Evolutionary conservation across 2,113 vertebrate species (phyloP).

Genomic region (Cololabis saira): DNA sequence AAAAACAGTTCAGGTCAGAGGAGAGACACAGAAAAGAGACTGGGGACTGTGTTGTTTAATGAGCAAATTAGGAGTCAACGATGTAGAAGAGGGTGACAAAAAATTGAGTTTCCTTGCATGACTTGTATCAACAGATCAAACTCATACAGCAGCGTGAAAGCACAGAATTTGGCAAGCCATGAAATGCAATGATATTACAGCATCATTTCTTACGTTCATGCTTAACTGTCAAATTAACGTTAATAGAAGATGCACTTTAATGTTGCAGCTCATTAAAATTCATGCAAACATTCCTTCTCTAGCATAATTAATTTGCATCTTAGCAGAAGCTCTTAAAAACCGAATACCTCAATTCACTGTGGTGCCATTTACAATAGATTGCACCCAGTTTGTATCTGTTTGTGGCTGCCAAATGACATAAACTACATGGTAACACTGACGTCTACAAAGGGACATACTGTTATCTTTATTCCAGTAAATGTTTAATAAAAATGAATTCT

Average conservation of each 20-base stretch:
- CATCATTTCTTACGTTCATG: constrained; percentile 25
- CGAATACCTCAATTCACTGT: constrained; percentile 21
- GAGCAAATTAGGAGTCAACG: constrained; percentile 6
- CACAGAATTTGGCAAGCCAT: constrained; percentile 22
- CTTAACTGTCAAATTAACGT: constrained; percentile 34
- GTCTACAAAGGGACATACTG: constrained; percentile 11
- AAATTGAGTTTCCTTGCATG: neutral
- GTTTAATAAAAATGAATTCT: too few relatives aligned
- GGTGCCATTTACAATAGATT: constrained; percentile 42
- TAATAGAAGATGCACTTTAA: constrained; percentile 45
- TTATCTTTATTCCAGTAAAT: neutral
- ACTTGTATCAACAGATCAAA: constrained; percentile 1
- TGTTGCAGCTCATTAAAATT: constrained; percentile 59
- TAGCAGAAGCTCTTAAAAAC: constrained; percentile 32
- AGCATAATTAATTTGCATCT: constrained; percentile 57
- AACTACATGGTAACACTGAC: constrained; percentile 18
- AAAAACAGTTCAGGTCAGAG: constrained; percentile 51
- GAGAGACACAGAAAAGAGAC: constrained; percentile 7
- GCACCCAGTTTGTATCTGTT: constrained; percentile 31
- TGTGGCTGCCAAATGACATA: constrained; percentile 25
- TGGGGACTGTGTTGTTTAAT: constrained; percentile 2
- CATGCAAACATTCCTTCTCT: constrained; percentile 36
- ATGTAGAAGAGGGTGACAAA: constrained; percentile 1
- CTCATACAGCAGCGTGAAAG: constrained; percentile 1
- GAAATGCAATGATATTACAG: constrained; percentile 30